phyloP scores from a whole-genome alignment of 2,797 vertebrate species.

The Mormyrus proboscirostris region DNA sequence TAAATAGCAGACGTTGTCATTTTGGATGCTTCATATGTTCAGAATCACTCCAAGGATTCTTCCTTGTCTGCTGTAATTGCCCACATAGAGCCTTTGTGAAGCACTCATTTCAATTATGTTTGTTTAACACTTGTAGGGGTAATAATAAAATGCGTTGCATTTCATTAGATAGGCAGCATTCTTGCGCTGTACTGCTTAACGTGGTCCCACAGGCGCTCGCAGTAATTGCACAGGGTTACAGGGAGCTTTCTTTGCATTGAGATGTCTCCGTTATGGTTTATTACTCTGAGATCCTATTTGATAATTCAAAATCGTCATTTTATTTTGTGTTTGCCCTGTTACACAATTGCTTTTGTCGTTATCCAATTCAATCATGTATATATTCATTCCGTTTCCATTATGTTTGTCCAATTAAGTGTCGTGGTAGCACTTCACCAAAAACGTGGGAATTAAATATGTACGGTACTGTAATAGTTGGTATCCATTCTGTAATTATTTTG shows the following conservation, averaged over 20 bases:
- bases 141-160: not conserved
- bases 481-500: constrained; percentile 4
- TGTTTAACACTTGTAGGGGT: not conserved
- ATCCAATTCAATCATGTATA: not conserved
- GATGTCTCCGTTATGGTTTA: not conserved
- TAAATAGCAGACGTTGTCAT: not conserved
- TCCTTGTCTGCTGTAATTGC: not conserved
- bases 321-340: not conserved
- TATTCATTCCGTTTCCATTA: constrained; percentile 1
- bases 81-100: not conserved
- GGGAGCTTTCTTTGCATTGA: not conserved
- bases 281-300: not conserved
- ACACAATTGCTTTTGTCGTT: not conserved
- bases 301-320: not conserved
- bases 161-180: not conserved
- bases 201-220: not conserved
- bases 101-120: not conserved
- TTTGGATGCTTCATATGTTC: not conserved
- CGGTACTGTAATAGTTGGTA: not conserved
- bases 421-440: not conserved
- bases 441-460: not conserved
- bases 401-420: not conserved
- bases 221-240: not conserved
- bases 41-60: not conserved
- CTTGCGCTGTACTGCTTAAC: not conserved